Base-by-base conservation (phyloP, 2,888 invertebrate genomes). In the Itoplectis maculator region DNA sequence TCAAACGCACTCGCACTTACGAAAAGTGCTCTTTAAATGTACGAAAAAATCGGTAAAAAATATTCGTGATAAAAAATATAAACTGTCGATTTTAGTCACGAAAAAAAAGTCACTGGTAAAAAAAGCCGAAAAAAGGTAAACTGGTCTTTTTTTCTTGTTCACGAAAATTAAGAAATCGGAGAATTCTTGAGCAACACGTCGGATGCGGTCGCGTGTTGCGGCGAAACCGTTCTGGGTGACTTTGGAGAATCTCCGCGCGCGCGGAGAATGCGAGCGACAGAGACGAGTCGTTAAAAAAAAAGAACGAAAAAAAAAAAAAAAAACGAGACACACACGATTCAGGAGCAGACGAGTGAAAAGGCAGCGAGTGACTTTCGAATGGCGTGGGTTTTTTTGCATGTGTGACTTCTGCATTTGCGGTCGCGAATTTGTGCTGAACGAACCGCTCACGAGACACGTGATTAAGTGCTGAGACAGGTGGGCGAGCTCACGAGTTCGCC, bases 311-410 rank as follows among this genome's bases (percentile, higher is more conserved):
- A n/a, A 78, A 20, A 42, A 51, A 56, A 75, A 65, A 69, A 69
- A 56, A 9, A 15, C 0, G 37, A 61, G 49, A 45, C 63, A 66
- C 49, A 65, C 49, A 51, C 20, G 20, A 20, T 20, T 51, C 20
- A 20, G 51, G 20, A 51, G 18, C 49, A 82, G 51, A 61, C 70
- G 85, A 83, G 75, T 78, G 85, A 85, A 84, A 85, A 85, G 86
- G 86, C 82, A 40, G 85, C 82, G 80, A 66, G 77, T 81, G 81
- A 87, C 87, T 87, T 87, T 87, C 87, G 86, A 87, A 87, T 85
- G 81, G 18, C n/a, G 15, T 47, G 47, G 7, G 47, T 47, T 47
- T 47, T n/a, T 15, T 47, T 47, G 47, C 47, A 15, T 47, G n/a
- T 47, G 47, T 15, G 15, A 51, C 45, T 42, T 74, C 29, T 68